Evolutionary conservation across 1,140 invertebrate species (phyloP), one percentile per base, ranked within the genome.

Genomic region (Drosophila fuyamai): DNA sequence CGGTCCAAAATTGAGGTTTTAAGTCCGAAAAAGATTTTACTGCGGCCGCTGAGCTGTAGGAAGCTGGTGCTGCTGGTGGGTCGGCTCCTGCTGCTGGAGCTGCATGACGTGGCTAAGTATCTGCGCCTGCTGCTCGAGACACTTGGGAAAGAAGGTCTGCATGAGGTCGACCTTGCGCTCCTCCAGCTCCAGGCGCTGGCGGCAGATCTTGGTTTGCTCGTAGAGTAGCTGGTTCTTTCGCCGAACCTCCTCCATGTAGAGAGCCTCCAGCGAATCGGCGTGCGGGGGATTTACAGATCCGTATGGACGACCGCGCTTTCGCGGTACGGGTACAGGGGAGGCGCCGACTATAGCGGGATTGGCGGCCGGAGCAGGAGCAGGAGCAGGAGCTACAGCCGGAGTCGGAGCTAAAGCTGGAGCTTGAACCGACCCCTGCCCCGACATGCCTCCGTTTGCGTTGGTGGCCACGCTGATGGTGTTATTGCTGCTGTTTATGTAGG

Each of bases 131-230:
- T 89, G 80, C 35, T 92, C 84, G 46, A 92, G 54, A 38, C 66
- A 90, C 68, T 92, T 92, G 32, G 90, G 90, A 38, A 92, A 86
- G 67, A 90, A 92, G 18, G 73, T 71, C 38, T 85, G 73, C 76
- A 92, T 74, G 12, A 92, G 50, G 35, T 77, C 79, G 3, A 92
- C 29, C 59, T 92, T 92, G 4, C 90, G 83, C 36, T 89, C 81
- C 47, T 92, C 90, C 35, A 92, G 50, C 50, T 80, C 79, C 32
- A 92, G 40, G 14, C 86, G 76, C 35, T 89, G 84, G 10, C 81
- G 65, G 18, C 76, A 76, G 23, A 92, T 91, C 63, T 92, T 88
- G 13, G 70, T 75, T 32, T 90, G 86, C 41, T 92, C 90, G 4
- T 63, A 73, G n/a, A 92, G 51, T 62, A 92, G 9, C 10, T 83